These are phyloP conservation scores for Eremobia ochroleuca DNA, from an alignment of 2,888 invertebrate genomes.

Conservation along the genomic window DNA sequence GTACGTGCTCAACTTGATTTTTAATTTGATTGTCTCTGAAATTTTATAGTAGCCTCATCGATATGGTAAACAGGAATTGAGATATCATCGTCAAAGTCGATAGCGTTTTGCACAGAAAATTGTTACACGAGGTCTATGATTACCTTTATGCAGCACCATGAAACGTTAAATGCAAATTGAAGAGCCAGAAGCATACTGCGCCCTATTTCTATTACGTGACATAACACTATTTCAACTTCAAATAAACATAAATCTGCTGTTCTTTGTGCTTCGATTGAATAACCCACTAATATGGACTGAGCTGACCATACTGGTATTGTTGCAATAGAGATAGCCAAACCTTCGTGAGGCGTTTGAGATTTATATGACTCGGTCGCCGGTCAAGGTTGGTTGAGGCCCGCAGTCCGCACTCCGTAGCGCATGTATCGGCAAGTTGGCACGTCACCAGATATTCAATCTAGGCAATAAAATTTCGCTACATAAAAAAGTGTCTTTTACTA, in stretches of 20 bases:
- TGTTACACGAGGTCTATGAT: not conserved
- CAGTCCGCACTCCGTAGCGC: slow-evolving; percentile 82
- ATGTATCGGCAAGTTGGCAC: slow-evolving; percentile 82
- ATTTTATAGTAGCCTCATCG: slow-evolving; percentile 12
- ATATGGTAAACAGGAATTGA: slow-evolving; percentile 22
- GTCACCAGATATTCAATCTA: slow-evolving; percentile 76
- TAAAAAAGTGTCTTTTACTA: slow-evolving; percentile 42
- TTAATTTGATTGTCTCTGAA: slow-evolving; percentile 32
- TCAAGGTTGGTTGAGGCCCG: slow-evolving; percentile 88
- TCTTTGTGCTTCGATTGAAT: slow-evolving; percentile 53
- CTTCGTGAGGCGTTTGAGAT: slow-evolving; percentile 75
- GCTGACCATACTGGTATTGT: slow-evolving; percentile 62
- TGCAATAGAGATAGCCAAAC: slow-evolving; percentile 71
- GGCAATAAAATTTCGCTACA: slow-evolving; percentile 66
- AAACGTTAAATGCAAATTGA: slow-evolving; percentile 38
- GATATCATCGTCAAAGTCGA: slow-evolving; percentile 15
- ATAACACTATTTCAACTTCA: slow-evolving; percentile 22
- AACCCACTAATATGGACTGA: slow-evolving; percentile 51
- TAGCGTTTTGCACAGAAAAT: slow-evolving; percentile 8
- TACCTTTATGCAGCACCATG: slow-evolving; percentile 11
- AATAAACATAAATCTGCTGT: slow-evolving; percentile 30
- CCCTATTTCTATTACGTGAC: slow-evolving; percentile 34
- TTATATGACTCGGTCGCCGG: slow-evolving; percentile 80
- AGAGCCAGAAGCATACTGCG: slow-evolving; percentile 15
- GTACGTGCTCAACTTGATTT: slow-evolving; percentile 51